Conservation (phyloP, 2,888 invertebrate genomes). For the Liposcelis brunnea region DNA sequence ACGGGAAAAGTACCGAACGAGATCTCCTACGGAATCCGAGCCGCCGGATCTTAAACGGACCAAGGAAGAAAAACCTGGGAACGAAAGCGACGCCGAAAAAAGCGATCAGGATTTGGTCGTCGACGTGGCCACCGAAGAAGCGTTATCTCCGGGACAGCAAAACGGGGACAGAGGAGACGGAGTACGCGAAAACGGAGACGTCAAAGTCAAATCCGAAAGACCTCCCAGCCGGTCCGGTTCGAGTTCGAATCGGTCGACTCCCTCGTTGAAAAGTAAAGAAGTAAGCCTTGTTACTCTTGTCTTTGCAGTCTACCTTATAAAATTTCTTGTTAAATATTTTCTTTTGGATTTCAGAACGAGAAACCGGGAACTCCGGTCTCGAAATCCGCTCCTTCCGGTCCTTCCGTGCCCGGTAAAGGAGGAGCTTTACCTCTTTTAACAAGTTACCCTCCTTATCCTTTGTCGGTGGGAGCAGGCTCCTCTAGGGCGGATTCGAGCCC, state of each 20-base stretch:
- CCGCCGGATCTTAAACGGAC: constrained; percentile 16
- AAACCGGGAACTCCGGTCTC: constrained; percentile 7
- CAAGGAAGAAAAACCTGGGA: constrained; percentile 19
- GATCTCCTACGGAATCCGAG: constrained; percentile 16
- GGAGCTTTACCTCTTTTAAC: not conserved
- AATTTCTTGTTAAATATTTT: too few relatives aligned
- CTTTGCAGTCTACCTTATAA: too few relatives aligned
- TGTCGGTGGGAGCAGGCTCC: constrained; percentile 19
- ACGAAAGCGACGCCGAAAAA: constrained; percentile 35
- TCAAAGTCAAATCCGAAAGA: constrained; percentile 3
- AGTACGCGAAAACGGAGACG: constrained; percentile 4
- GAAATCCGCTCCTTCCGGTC: not conserved
- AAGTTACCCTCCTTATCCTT: constrained; percentile 23
- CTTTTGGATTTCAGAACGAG: too few relatives aligned
- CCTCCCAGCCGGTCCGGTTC: constrained; percentile 7
- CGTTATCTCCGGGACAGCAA: not conserved
- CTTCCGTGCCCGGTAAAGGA: not conserved
- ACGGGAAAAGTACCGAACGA: constrained; percentile 19
- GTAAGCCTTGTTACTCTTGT: constrained; percentile 3
- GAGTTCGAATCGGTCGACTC: constrained; percentile 6
- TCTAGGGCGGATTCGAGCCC: constrained; percentile 25
- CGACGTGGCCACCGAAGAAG: constrained; percentile 34
- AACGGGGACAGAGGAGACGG: not conserved
- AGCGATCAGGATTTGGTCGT: constrained; percentile 41
- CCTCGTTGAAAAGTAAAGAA: constrained; percentile 5